Evolutionary conservation across 2,113 vertebrate genomes (phyloP).

Genomic region (Trachemys scripta): DNA sequence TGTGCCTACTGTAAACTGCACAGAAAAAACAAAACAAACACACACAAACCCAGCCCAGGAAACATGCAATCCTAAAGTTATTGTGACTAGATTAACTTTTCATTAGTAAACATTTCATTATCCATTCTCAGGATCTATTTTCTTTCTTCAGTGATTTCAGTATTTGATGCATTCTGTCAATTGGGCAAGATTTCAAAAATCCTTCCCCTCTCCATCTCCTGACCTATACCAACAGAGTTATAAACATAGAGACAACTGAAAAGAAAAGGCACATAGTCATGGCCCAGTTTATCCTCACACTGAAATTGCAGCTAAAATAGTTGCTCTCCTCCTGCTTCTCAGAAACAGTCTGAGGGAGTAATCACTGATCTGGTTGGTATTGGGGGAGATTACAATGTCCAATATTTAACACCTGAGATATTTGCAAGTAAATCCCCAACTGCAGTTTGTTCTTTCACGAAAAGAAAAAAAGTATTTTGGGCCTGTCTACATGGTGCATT

Average conservation of each 20-base stretch:
- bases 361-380: not conserved
- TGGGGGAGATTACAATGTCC: not conserved
- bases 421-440: not conserved
- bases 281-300: not conserved
- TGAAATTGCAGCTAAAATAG: not conserved
- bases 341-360: not conserved
- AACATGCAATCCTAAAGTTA: not conserved
- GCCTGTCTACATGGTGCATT: too few species aligned
- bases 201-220: not conserved
- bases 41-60: too few species aligned
- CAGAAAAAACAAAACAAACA: not conserved
- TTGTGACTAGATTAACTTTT: not conserved
- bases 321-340: not conserved
- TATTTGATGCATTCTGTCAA: not conserved
- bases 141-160: not conserved
- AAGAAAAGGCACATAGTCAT: not conserved
- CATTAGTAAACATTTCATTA: slow-evolving; percentile 20
- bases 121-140: not conserved
- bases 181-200: not conserved
- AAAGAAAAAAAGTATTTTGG: too few species aligned
- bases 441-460: not conserved
- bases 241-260: not conserved
- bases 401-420: not conserved
- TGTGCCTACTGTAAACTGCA: not conserved
- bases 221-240: rapidly evolving